phyloP scores from a whole-genome alignment of 92 coral and sea anemone genomes.

The Chrysogorgia sp. region DNA sequence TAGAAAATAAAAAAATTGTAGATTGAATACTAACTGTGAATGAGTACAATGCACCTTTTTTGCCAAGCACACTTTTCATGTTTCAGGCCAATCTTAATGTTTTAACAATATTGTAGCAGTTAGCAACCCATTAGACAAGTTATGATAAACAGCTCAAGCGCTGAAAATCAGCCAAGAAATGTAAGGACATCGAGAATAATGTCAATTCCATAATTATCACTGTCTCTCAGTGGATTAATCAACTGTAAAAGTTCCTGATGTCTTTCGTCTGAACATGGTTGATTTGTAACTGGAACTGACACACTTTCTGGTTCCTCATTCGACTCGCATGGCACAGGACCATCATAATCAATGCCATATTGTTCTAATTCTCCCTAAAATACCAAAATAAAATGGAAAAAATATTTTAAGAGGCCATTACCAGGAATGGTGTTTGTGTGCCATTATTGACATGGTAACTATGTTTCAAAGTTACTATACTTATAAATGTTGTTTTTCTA shows the following conservation, averaged over 20 bases:
- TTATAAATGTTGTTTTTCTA: no score
- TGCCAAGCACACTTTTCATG: no score
- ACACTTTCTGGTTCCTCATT: conserved; percentile 36
- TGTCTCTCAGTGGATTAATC: conserved; percentile 49
- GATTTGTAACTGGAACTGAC: conserved; percentile 45
- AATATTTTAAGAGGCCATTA: no score
- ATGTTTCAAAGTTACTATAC: no score
- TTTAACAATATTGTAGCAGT: not conserved
- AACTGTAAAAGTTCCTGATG: no score
- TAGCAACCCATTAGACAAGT: not conserved
- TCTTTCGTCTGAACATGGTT: conserved; percentile 40
- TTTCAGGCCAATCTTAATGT: not conserved
- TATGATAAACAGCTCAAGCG: not conserved
- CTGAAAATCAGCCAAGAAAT: conserved; percentile 1
- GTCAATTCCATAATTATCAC: conserved; percentile 59
- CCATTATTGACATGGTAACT: no score
- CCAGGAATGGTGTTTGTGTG: no score
- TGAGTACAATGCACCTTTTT: no score
- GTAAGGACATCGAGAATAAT: conserved; percentile 41
- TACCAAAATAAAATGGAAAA: no score
- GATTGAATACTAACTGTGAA: no score
- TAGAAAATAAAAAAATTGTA: no score
- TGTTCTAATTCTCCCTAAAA: conserved; percentile 46
- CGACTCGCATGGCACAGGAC: conserved; percentile 51
- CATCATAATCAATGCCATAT: conserved; percentile 61